phyloP scores from a whole-genome alignment of 2,888 invertebrate genomes.

The Macropis europaea region DNA sequence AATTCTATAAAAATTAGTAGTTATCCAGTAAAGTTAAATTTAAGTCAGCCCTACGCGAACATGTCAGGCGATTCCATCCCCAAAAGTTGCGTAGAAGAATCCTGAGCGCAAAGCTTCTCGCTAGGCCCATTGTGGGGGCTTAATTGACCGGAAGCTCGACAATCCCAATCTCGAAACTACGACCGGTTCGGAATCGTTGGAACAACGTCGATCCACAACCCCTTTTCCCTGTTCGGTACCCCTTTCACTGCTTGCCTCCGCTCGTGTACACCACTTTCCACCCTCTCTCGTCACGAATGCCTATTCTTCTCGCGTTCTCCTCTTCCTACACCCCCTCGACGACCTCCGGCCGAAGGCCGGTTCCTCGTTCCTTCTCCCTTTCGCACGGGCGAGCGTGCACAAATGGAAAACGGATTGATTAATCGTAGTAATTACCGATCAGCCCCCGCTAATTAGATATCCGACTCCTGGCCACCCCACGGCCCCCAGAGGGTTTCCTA shows the following conservation, averaged over 20 bases:
- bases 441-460: slow-evolving; percentile 80
- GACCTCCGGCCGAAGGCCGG: slow-evolving; percentile 13
- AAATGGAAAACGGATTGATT: slow-evolving; percentile 82
- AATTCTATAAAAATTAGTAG: too few species aligned
- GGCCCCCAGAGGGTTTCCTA: slow-evolving; percentile 73
- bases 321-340: slow-evolving; percentile 1
- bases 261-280: slow-evolving; percentile 36
- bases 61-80: too few species aligned
- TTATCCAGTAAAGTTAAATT: too few species aligned
- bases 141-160: slow-evolving; percentile 63
- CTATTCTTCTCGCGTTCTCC: slow-evolving; percentile 53
- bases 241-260: slow-evolving; percentile 25
- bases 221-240: slow-evolving; percentile 49
- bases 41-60: too few species aligned
- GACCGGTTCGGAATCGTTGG: slow-evolving; percentile 39
- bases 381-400: slow-evolving; percentile 63
- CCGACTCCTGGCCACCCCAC: slow-evolving; percentile 73
- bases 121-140: slow-evolving; percentile 45
- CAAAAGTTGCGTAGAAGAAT: too few species aligned
- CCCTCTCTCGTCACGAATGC: slow-evolving; percentile 46
- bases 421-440: slow-evolving; percentile 83
- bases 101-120: too few species aligned
- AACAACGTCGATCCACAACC: slow-evolving; percentile 57
- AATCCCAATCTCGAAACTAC: slow-evolving; percentile 56
- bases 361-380: slow-evolving; percentile 55